phyloP scores from a whole-genome alignment of 2,888 invertebrate species.

The Habrosyne pyritoides region DNA sequence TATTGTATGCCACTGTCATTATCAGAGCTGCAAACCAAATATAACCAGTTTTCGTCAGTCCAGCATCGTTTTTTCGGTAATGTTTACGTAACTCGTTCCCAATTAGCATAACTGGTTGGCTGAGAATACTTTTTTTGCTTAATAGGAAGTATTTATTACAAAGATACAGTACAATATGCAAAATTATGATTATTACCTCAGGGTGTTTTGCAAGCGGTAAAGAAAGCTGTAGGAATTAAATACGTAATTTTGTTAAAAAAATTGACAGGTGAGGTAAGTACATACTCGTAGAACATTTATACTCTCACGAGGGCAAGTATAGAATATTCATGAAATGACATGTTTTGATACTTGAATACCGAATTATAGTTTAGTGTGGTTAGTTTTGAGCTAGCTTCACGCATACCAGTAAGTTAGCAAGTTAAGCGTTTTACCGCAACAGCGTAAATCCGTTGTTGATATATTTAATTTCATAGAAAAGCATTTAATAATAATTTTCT shows the following conservation, averaged over 20 bases:
- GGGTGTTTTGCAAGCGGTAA: neutral
- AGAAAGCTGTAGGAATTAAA: neutral
- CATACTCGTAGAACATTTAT: no score
- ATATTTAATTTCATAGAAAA: no score
- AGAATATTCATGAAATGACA: no score
- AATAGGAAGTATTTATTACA: slow-evolving; percentile 12
- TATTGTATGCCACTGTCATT: neutral
- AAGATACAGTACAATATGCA: neutral
- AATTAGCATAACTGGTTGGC: slow-evolving; percentile 21
- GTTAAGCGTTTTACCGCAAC: no score
- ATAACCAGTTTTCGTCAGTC: slow-evolving; percentile 12
- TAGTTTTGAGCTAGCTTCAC: no score
- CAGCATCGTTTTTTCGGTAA: slow-evolving; percentile 6
- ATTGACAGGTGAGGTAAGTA: no score
- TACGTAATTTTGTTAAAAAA: neutral
- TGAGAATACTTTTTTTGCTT: slow-evolving; percentile 11
- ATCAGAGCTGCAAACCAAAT: neutral
- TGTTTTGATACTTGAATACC: no score
- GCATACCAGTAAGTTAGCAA: no score
- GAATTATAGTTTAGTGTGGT: no score
- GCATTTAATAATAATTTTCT: no score
- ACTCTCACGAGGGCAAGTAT: no score
- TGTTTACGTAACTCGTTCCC: slow-evolving; percentile 14
- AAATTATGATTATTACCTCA: neutral
- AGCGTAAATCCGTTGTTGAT: no score